These are phyloP conservation scores for Chrysomela aeneicollis DNA, from an alignment of 2,888 invertebrate genomes.

Conservation along the genomic window DNA sequence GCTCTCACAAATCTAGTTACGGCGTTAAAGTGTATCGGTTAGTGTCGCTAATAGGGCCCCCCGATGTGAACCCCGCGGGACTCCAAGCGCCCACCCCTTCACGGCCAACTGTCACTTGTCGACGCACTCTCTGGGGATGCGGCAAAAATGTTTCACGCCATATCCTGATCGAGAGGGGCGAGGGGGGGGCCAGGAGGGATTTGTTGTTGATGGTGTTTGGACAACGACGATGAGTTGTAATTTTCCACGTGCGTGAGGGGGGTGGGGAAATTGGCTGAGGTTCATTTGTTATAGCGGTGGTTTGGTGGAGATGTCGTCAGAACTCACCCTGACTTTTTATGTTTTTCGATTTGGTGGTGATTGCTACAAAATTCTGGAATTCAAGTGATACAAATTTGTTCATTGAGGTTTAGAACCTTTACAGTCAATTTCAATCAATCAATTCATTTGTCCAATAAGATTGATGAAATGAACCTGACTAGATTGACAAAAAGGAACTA, in stretches of 20 bases:
- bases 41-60: conserved; percentile 55
- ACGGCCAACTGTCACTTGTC: conserved; percentile 53
- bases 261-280: neutral
- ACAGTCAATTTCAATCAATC: too few species aligned
- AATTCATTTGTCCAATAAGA: too few species aligned
- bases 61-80: conserved; percentile 46
- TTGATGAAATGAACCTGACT: too few species aligned
- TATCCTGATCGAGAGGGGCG: conserved; percentile 44
- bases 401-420: too few species aligned
- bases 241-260: neutral
- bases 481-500: too few species aligned
- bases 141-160: conserved; percentile 45
- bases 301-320: too few species aligned
- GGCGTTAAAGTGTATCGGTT: conserved; percentile 49
- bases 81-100: conserved; percentile 48
- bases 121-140: conserved; percentile 34
- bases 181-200: conserved; percentile 29
- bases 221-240: conserved; percentile 17
- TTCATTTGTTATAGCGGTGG: too few species aligned
- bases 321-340: too few species aligned
- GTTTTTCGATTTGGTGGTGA: too few species aligned
- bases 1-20: conserved; percentile 41
- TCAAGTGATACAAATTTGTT: too few species aligned
- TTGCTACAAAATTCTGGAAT: too few species aligned
- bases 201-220: neutral